Evolutionary conservation across 2,888 invertebrate genomes (phyloP).

Genomic region (Chironomus riparius): DNA sequence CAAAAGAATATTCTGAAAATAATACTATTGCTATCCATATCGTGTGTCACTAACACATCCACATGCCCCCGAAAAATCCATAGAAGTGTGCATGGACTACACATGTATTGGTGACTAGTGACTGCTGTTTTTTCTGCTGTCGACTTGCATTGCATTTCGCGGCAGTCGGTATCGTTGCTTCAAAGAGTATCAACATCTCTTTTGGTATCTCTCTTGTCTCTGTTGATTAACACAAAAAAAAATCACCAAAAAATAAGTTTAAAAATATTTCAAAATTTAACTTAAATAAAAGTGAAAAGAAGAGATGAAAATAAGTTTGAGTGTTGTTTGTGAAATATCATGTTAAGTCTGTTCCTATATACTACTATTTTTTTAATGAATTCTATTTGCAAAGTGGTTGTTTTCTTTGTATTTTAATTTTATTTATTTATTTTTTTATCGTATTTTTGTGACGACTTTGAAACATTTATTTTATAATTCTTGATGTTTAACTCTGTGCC

Average conservation of each 20-base stretch:
- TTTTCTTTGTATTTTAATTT: no score
- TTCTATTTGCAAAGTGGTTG: no score
- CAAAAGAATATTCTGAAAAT: not conserved
- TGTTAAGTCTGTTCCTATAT: no score
- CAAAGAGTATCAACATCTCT: constrained; percentile 3
- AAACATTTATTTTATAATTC: no score
- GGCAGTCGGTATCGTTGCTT: constrained; percentile 22
- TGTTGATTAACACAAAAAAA: not conserved
- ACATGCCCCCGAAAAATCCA: not conserved
- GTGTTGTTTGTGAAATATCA: no score
- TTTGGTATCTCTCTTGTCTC: not conserved
- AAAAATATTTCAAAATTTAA: no score
- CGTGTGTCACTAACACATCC: not conserved
- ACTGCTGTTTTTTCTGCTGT: not conserved
- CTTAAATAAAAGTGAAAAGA: not conserved
- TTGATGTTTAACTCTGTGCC: no score
- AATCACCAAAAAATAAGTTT: not conserved
- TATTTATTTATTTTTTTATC: no score
- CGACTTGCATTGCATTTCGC: constrained; percentile 7
- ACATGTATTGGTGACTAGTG: not conserved
- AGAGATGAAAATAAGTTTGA: not conserved
- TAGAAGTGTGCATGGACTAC: not conserved
- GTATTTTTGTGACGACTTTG: no score
- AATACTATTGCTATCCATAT: not conserved
- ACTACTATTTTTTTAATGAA: no score